A percentile compares a stretch with the other conserved stretches of the same genome.
These are phyloP conservation scores for Rhinichthys osculus DNA, from an alignment of 2,797 vertebrate species.

Conservation along the genomic window DNA sequence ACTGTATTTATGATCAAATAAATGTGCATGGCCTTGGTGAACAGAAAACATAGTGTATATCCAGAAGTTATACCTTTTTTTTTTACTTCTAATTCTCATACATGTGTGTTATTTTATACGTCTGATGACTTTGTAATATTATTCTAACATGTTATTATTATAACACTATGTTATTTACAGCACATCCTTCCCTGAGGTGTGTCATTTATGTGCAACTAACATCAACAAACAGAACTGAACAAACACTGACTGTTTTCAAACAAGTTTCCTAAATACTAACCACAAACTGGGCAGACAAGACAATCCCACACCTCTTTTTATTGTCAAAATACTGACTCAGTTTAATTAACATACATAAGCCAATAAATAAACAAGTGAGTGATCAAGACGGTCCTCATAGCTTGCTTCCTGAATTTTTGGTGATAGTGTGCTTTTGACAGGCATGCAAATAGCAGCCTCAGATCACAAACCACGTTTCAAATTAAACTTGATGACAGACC, in stretches of 20 bases:
- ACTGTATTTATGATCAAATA: background rate
- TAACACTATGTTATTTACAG: background rate
- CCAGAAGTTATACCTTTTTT: too few relatives aligned
- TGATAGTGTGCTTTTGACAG: background rate
- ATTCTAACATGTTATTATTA: background rate
- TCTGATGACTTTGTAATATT: background rate
- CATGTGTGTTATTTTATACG: background rate
- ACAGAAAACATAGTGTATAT: background rate
- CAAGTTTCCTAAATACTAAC: background rate
- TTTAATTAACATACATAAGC: background rate
- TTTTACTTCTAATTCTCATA: background rate
- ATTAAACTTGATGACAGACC: background rate
- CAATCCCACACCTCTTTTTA: background rate
- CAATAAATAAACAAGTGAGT: background rate
- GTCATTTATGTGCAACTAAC: background rate
- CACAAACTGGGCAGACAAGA: background rate
- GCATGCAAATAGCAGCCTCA: constrained; percentile 10
- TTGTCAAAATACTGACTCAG: background rate
- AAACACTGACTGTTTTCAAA: background rate
- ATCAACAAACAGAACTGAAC: background rate
- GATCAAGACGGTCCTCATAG: background rate
- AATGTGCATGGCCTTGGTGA: background rate
- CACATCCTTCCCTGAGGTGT: background rate
- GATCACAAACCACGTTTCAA: constrained; percentile 12
- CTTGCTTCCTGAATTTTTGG: background rate